Evolutionary conservation across 23 tunicate species (phyloP).

Genomic region (Trididemnum clinides): DNA sequence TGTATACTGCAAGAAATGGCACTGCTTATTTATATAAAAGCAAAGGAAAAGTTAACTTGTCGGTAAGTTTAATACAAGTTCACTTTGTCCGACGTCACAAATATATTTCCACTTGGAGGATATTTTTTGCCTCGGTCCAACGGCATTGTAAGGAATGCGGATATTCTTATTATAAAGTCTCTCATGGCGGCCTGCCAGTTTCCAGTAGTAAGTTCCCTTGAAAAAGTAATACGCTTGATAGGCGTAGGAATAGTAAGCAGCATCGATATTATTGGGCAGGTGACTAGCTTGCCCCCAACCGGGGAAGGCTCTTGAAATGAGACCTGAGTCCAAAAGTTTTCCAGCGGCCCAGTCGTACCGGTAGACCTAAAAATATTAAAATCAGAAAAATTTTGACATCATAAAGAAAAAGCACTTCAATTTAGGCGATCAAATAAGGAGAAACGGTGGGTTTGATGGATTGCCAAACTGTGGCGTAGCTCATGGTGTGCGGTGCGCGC

Average conservation of each 20-base stretch:
- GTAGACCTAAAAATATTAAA: slow-evolving; percentile 55
- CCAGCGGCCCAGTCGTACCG: slow-evolving; percentile 46
- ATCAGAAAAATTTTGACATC: too few relatives aligned
- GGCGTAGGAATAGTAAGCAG: slow-evolving; percentile 81
- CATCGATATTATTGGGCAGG: slow-evolving; percentile 59
- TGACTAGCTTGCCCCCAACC: slow-evolving; percentile 79
- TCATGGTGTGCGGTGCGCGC: too few relatives aligned
- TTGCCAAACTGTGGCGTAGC: too few relatives aligned
- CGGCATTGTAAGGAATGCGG: slow-evolving; percentile 56
- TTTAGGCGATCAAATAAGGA: too few relatives aligned
- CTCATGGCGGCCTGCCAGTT: slow-evolving; percentile 67
- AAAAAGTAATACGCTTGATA: slow-evolving; percentile 62
- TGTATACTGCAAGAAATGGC: too few relatives aligned
- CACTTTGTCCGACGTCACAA: slow-evolving; percentile 79
- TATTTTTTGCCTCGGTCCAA: slow-evolving; percentile 59
- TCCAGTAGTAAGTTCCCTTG: slow-evolving; percentile 80
- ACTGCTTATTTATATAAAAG: too few relatives aligned
- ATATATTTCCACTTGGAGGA: slow-evolving; percentile 66
- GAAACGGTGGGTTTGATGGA: too few relatives aligned
- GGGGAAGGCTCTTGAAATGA: slow-evolving; percentile 52
- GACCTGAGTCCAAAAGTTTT: neutral
- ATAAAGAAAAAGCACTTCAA: too few relatives aligned
- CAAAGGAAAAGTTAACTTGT: slow-evolving; percentile 5
- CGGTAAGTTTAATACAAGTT: slow-evolving; percentile 64
- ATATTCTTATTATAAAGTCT: slow-evolving; percentile 33